Evolutionary conservation across 2,797 vertebrate species (phyloP).

Genomic region (Sebastes taczanowskii): DNA sequence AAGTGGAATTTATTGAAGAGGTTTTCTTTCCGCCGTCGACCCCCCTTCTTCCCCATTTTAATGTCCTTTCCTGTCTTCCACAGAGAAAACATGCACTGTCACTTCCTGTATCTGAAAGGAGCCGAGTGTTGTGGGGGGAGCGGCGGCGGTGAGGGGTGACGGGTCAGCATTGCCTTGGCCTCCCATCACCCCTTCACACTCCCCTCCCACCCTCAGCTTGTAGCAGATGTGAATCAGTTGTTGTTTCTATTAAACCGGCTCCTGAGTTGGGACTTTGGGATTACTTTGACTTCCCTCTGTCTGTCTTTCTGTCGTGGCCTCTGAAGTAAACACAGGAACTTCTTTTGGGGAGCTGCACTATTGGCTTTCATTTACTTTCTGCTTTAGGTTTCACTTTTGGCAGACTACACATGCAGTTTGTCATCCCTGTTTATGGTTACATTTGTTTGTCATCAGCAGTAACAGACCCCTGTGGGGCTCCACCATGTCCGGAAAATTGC

Average conservation of each 20-base stretch:
- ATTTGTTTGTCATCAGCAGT: slow-evolving; percentile 2
- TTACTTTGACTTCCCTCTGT: slow-evolving; percentile 20
- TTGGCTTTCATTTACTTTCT: slow-evolving; percentile 14
- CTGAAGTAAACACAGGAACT: slow-evolving; percentile 68
- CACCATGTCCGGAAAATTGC: fast-evolving
- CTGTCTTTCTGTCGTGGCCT: slow-evolving; percentile 33
- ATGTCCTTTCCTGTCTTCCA: slow-evolving; percentile 81
- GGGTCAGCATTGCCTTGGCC: slow-evolving; percentile 47
- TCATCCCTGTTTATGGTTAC: slow-evolving; percentile 5
- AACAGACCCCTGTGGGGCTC: not conserved
- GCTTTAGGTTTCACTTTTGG: slow-evolving; percentile 20
- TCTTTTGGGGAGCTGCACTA: slow-evolving; percentile 47
- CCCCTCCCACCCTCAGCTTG: not conserved
- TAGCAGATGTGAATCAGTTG: slow-evolving; percentile 42
- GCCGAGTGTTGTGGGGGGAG: slow-evolving; percentile 22
- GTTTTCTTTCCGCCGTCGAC: slow-evolving; percentile 18
- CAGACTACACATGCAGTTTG: not conserved
- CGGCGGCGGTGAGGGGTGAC: slow-evolving; percentile 21
- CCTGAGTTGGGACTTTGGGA: slow-evolving; percentile 34
- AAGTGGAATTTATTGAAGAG: slow-evolving; percentile 14
- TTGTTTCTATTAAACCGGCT: slow-evolving; percentile 35
- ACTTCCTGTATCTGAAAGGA: slow-evolving; percentile 79
- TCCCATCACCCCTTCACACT: slow-evolving; percentile 15
- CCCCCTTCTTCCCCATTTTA: slow-evolving; percentile 45
- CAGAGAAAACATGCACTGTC: slow-evolving; percentile 78